Base-by-base conservation (phyloP, 1,140 invertebrate genomes). In the Cydia fagiglandana region DNA sequence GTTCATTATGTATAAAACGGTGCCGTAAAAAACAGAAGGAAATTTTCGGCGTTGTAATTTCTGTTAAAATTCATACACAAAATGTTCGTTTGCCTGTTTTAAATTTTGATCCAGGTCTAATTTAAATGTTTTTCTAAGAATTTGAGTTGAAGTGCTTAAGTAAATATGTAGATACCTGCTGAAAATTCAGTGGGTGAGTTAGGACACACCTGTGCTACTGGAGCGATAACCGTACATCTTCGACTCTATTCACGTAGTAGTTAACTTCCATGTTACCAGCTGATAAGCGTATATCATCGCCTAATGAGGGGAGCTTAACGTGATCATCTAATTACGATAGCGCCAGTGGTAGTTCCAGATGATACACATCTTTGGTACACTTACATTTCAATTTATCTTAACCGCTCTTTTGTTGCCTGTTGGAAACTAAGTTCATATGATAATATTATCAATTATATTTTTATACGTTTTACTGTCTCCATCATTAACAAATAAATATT, bases 1-100 rank as follows among this genome's bases (percentile, higher is more conserved):
- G 66, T 41, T 70, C 66, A 70, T 70, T 70, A 70, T 38, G 66
- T 61, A 38, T 38, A 70, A 70, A 70, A 30, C 66, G 38, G 34
- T 24, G 66, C n/a, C 34, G 30, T 17, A 41, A 70, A 66, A 70
- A 70, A 41, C 30, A 24, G 17, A 41, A 41, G 30, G 64, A 30
- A 34, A 30, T 34, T 68, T 15, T 70, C 17, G 3, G 38, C 7
- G 30, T 15, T 68, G 64, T 38, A 45, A 7, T 12, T 61, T 24
- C n/a, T 61, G 56, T 24, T 61, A 61, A 61, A 24, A 12, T 61
- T 24, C n/a, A 61, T 12, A 61, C 17, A 61, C 6, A 17, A 56
- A 17, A 56, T 6, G n/a, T 53, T 53, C n/a, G 7, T n/a, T 53
- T 17, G 15, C n/a, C n/a, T 6, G n/a, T 6, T 7, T 6, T 0